Base-by-base conservation (phyloP, 2,113 vertebrate genomes). In the Hyperopisus bebe region DNA sequence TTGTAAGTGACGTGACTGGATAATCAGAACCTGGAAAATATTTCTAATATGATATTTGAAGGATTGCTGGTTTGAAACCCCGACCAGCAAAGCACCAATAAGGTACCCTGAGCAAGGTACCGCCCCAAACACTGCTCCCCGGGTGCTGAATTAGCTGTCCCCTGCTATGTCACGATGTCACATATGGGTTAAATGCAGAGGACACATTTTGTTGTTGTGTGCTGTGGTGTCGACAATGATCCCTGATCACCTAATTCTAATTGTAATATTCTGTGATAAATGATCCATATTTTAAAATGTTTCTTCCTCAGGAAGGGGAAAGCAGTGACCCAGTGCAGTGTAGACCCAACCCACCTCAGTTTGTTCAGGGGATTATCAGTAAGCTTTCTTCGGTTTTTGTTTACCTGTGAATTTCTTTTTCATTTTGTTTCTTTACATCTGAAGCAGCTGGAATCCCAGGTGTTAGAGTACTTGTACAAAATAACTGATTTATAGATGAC, bases 331-430 rank as follows among this genome's bases (percentile, higher is more conserved):
- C 96, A 0, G 92, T 96, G 9, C 97, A 97, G 93, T 91, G 97
- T 90, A 97, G 98, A 90, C 98, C 98, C 83, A 99, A 98, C 91
- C 98, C 98, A 21, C 98, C 98, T 51, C 97, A 97, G 89, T 99
- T 98, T 93, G 98, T 97, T 2, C 98, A 99, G 94, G 98, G 98
- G 46, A 97, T 98, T 89, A 98, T 99, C 94, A 99, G 98, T 99
- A 96, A 96, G 98, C 31, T 88, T 3, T 53, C 27, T 39, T 77
- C 70, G n/a, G 55, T n/a, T 62, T 58, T 62, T 62, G 21, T n/a
- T 62, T 62, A 62, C 21, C 7, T 62, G 1, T 62, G 55, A 55
- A 55, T 21, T 55, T 55, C 53, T 21, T 55, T 55, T 55, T 31
- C 27, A 77, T 77, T 80, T 42, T 77, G 70, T 77, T 80, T 42